Conservation (phyloP, 2,888 invertebrate species). For the Nomada flava region DNA sequence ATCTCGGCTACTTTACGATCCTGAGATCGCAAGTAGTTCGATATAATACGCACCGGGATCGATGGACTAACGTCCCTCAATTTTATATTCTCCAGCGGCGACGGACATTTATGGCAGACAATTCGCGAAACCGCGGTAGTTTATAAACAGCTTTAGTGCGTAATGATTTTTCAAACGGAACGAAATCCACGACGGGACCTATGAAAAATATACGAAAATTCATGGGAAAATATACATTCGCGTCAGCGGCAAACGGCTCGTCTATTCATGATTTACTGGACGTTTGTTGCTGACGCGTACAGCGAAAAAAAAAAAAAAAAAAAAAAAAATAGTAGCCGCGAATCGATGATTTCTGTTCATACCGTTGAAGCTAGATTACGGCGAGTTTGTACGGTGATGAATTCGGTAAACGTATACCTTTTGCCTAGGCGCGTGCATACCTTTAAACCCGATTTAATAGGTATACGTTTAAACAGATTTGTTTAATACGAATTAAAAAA, state of each 20-base stretch:
- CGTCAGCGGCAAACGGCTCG: slow-evolving; percentile 28
- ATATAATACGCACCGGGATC: slow-evolving; percentile 45
- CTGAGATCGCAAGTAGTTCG: slow-evolving; percentile 34
- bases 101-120: slow-evolving; percentile 24
- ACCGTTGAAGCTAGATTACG: slow-evolving; percentile 6
- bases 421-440: slow-evolving; percentile 29
- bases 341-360: not conserved
- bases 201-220: slow-evolving; percentile 24
- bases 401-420: slow-evolving; percentile 22
- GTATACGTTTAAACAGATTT: too few relatives aligned
- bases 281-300: slow-evolving; percentile 30
- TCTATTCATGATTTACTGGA: slow-evolving; percentile 41
- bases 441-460: slow-evolving; percentile 49
- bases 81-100: slow-evolving; percentile 23
- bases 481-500: too few relatives aligned
- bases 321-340: not conserved
- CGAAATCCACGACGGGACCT: not conserved
- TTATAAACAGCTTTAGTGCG: slow-evolving; percentile 20
- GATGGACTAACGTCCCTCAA: slow-evolving; percentile 22
- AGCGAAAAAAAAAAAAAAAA: not conserved
- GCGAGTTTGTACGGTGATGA: slow-evolving; percentile 14
- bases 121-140: slow-evolving; percentile 7
- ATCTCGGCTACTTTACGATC: slow-evolving; percentile 58
- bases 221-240: slow-evolving; percentile 20
- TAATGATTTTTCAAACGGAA: not conserved